Base-by-base conservation (phyloP, 2,113 vertebrate species). In the Triplophysa tibetana region DNA sequence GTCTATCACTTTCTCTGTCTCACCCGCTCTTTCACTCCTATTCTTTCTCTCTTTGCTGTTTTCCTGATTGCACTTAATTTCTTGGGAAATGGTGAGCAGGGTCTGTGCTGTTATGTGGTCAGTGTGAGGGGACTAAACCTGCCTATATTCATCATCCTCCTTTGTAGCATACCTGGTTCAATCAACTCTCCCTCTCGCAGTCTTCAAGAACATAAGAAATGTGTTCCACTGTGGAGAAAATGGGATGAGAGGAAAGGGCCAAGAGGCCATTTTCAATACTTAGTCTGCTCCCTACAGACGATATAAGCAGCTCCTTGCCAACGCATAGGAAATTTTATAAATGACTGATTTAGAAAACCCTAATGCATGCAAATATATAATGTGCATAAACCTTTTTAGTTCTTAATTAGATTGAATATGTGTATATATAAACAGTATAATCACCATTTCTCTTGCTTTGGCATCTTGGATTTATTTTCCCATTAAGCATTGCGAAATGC, bases 1-100 rank as follows among this genome's bases (percentile, higher is more conserved):
- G 66, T 33, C 38, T 21, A 16, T 67, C 38, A 45, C 38, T 2
- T 2, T 56, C 3, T 56, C 54, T n/a, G 2, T 58, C 19, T 58
- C n/a, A 9, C 54, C 8, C 54, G n/a, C 19, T 21, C 19, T 2
- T n/a, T 58, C 7, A 6, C 19, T n/a, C 19, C 6, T 7, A 33
- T 4, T 5, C 48, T 60, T 56, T 70, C 33, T 29, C 5, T 48
- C 23, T 63, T 4, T 4, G 8, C 54, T 12, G 58, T 23, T 73
- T 38, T 73, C 33, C 54, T 86, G 87, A 90, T 88, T 90, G 78
- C 73, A 56, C 52, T 67, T 86, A 87, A 87, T 89, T 86, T 73
- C 48, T 60, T 64, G 50, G 41, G 65, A 88, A 88, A 86, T 48
- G 43, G 68, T 50, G 43, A 54, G 4, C 5, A 33, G 77, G 82